Conservation (phyloP, 2,797 vertebrate genomes). For the Aselliscus stoliczkanus region DNA sequence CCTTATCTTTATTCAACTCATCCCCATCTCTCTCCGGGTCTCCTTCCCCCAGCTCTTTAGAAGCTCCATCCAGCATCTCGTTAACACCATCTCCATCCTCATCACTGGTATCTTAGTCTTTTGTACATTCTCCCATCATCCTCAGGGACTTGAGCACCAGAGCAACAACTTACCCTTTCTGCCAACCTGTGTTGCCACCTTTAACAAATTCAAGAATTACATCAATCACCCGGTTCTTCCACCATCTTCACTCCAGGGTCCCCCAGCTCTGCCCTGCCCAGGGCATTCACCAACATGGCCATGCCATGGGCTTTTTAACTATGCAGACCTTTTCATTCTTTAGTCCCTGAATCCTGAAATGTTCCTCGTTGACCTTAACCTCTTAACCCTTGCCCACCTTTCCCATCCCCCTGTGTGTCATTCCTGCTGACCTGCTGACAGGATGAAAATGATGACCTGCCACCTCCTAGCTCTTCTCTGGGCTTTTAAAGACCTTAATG, state of each 20-base stretch:
- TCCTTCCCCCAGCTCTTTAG: background rate
- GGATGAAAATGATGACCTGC: background rate
- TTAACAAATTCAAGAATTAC: background rate
- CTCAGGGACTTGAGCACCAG: background rate
- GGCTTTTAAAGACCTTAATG: background rate
- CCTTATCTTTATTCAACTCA: background rate
- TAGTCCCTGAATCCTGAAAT: background rate
- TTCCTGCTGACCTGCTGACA: background rate
- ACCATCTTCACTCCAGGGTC: background rate
- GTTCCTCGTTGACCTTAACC: background rate
- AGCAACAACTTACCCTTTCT: background rate
- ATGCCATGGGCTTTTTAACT: background rate
- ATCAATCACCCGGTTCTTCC: background rate
- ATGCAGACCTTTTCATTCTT: background rate
- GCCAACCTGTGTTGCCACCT: background rate
- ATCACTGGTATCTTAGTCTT: background rate
- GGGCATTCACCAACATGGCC: background rate
- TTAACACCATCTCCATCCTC: background rate
- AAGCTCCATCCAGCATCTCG: background rate
- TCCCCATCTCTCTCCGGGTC: background rate
- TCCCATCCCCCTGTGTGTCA: background rate
- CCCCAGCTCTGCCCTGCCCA: background rate
- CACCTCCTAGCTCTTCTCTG: background rate
- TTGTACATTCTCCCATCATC: background rate
- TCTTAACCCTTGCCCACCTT: background rate